Percentiles rank a stretch among this genome's conserved stretches.
Evolutionary conservation across 2,113 vertebrate genomes (phyloP).

Genomic region (Bucco capensis): DNA sequence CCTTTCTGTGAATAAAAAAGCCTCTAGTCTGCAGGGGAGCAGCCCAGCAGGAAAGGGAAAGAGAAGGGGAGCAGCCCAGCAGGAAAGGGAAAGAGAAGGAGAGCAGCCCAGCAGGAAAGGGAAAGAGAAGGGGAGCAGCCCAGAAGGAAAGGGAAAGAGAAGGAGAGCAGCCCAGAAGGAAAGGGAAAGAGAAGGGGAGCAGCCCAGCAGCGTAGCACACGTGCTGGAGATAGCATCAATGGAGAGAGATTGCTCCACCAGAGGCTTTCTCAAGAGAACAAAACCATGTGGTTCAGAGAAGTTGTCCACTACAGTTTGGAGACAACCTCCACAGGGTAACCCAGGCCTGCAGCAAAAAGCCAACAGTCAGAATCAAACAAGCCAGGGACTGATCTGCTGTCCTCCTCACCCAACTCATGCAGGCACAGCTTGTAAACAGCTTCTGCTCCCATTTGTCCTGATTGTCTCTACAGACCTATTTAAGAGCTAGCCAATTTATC

Average conservation of each 20-base stretch:
- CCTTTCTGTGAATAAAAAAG: background rate
- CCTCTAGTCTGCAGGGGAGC: too few species aligned
- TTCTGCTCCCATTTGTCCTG: background rate
- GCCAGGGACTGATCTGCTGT: background rate
- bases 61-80: background rate
- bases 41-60: too few species aligned
- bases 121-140: background rate
- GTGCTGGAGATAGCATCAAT: background rate
- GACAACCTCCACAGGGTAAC: background rate
- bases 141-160: background rate
- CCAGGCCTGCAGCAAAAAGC: background rate
- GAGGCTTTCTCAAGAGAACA: background rate
- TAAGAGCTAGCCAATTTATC: background rate
- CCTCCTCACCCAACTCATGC: background rate
- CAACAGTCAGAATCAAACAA: background rate
- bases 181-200: background rate
- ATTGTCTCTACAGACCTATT: background rate
- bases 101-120: too few species aligned
- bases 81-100: too few species aligned
- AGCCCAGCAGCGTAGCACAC: background rate
- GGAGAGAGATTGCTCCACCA: background rate
- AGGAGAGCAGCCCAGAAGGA: background rate
- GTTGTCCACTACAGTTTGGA: background rate
- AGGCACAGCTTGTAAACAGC: background rate
- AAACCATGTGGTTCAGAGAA: background rate